Conservation (phyloP, 2,113 vertebrate genomes). For the Channa maculata region DNA sequence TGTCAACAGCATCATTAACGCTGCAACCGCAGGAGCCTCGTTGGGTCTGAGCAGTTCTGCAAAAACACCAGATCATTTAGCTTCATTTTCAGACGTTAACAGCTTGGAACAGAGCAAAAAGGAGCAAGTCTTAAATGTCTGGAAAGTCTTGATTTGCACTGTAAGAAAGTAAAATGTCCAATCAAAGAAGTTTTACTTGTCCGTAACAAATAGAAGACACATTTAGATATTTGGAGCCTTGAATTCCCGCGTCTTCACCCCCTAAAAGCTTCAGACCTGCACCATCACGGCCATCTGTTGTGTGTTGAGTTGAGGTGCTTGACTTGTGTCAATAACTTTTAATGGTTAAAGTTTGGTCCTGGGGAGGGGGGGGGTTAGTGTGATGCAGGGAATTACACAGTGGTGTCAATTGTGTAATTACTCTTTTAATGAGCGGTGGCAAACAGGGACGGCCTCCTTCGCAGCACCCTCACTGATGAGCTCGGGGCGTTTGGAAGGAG, state of each 20-base stretch:
- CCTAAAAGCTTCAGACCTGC: slow-evolving; percentile 2
- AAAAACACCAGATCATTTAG: neutral
- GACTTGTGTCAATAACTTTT: slow-evolving; percentile 65
- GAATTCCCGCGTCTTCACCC: neutral
- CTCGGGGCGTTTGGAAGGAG: slow-evolving; percentile 72
- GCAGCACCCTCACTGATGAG: slow-evolving; percentile 79
- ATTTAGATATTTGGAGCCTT: neutral
- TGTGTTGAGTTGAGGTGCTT: slow-evolving; percentile 22
- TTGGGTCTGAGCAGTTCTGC: neutral
- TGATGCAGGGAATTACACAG: slow-evolving; percentile 61
- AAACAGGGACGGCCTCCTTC: slow-evolving; percentile 53
- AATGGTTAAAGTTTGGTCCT: slow-evolving; percentile 71
- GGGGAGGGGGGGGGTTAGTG: neutral
- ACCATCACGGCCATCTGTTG: slow-evolving; percentile 58
- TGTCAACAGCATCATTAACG: slow-evolving; percentile 72
- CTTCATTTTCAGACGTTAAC: neutral
- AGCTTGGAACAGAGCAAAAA: neutral
- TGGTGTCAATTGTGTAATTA: slow-evolving; percentile 83
- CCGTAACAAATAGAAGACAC: too few relatives aligned
- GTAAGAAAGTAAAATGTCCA: neutral
- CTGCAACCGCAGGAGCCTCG: neutral
- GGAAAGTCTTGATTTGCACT: neutral
- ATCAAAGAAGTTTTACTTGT: too few relatives aligned
- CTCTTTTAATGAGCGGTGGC: slow-evolving; percentile 79
- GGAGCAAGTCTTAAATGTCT: neutral